These are phyloP conservation scores for Sorex fumeus DNA, from an alignment of 2,113 vertebrate genomes.

Conservation along the genomic window DNA sequence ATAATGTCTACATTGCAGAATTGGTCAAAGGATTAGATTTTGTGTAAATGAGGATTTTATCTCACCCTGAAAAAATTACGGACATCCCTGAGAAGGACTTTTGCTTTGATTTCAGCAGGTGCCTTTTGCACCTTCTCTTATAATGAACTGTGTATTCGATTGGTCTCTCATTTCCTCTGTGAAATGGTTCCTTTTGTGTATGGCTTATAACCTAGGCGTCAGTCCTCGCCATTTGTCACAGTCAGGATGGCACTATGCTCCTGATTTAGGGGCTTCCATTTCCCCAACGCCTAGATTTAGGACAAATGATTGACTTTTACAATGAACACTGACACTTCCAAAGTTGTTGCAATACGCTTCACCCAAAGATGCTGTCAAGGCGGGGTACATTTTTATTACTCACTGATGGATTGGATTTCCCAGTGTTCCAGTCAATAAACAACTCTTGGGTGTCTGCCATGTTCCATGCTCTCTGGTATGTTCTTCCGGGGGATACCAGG, in stretches of 20 bases:
- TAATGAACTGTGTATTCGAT: not conserved
- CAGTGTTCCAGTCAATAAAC: not conserved
- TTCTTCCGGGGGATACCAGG: not conserved
- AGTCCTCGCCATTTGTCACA: not conserved
- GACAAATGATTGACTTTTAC: slow-evolving; percentile 16
- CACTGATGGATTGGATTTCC: not conserved
- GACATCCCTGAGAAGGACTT: not conserved
- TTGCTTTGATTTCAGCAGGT: not conserved
- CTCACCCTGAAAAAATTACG: not conserved
- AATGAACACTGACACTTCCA: not conserved
- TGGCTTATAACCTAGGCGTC: not conserved
- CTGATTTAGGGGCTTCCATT: not conserved
- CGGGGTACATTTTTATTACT: not conserved
- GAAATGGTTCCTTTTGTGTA: not conserved
- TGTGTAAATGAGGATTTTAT: not conserved
- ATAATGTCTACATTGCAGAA: not conserved
- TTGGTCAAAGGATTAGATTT: slow-evolving; percentile 12
- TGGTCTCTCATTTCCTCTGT: not conserved
- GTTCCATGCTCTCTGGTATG: not conserved
- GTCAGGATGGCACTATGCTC: not conserved
- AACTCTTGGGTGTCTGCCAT: not conserved
- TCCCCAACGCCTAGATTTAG: not conserved
- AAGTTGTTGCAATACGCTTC: not conserved
- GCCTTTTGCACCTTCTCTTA: not conserved
- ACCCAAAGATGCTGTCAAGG: not conserved